These are phyloP conservation scores for Dasypus novemcinctus DNA, from an alignment of 2,113 vertebrate genomes.

Conservation along the genomic window DNA sequence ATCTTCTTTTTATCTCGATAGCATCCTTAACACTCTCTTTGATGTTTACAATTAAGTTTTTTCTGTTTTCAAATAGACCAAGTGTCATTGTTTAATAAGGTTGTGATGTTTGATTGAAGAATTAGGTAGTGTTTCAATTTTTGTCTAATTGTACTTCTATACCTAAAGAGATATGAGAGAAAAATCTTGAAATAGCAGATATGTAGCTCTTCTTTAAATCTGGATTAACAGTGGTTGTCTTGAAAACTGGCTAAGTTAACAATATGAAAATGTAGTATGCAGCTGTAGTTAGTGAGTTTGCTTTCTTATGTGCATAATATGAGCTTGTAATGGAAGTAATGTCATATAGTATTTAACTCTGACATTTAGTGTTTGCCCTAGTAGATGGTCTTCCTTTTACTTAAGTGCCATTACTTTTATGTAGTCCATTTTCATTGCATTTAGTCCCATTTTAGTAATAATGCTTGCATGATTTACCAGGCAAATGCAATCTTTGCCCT, in stretches of 20 bases:
- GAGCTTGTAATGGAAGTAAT: conserved; percentile 84
- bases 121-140: background rate
- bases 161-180: background rate
- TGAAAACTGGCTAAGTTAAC: conserved; percentile 72
- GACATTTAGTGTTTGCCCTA: conserved; percentile 86
- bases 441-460: conserved; percentile 96
- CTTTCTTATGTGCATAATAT: conserved; percentile 82
- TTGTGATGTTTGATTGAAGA: background rate
- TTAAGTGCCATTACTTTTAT: conserved; percentile 89
- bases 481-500: conserved; percentile 94
- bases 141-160: background rate
- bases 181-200: background rate
- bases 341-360: conserved; percentile 87
- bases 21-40: background rate
- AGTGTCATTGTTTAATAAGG: background rate
- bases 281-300: conserved; percentile 78
- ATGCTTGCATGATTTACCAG: conserved; percentile 98
- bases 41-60: background rate
- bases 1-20: background rate
- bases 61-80: background rate
- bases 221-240: conserved; percentile 52
- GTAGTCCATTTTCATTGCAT: conserved; percentile 90
- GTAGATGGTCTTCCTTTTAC: conserved; percentile 86
- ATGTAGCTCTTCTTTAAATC: conserved; percentile 33
- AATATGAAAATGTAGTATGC: conserved; percentile 62